Base-by-base conservation (phyloP, 2,888 invertebrate species). In the Azorinus chamasolen region DNA sequence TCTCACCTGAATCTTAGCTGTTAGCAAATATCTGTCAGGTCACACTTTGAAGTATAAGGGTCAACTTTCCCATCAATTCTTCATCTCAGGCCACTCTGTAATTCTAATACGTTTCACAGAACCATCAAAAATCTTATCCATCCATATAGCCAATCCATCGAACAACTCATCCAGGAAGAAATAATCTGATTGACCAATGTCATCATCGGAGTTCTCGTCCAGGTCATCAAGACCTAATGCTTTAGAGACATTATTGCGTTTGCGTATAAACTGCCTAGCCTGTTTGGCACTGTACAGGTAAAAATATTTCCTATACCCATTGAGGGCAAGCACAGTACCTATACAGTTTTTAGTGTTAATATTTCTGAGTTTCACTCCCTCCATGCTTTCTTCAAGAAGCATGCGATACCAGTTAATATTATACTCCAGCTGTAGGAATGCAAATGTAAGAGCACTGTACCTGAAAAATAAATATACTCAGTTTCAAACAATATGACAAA, bases 291-390 rank as follows among this genome's bases (percentile, higher is more conserved):
- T 99, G 94, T 98, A 99, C 95, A 99, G 98, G 93, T 98, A 99
- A 94, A 98, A 99, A 94, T 99, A 99, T 94, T 98, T 97, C 80
- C 99, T 95, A 94, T 98, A 97, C 25, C 99, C 99, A 94, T 99
- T 99, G 80, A 99, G 94, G 1, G 98, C 96, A 54, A 99, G 94
- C 72, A 99, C 99, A 4, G 93, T 93, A 25, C 99, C 99, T 50
- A 99, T 96, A 92, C 99, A 99, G 94, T 99, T 99, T 43, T 80
- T 78, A 46, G 87, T 86, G 94, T 99, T 99, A 75, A 99, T 98
- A 82, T 96, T 96, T 83, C 96, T 95, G 50, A 96, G 95, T 88
- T 97, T 96, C 5, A 97, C 96, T 73, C 98, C 95, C 54, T 97
- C 97, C 72, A 90, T 88, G 41, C 88, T 73, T 32, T 88, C 88